Evolutionary conservation across 2,888 invertebrate genomes (phyloP).

Genomic region (Rhagium mordax): DNA sequence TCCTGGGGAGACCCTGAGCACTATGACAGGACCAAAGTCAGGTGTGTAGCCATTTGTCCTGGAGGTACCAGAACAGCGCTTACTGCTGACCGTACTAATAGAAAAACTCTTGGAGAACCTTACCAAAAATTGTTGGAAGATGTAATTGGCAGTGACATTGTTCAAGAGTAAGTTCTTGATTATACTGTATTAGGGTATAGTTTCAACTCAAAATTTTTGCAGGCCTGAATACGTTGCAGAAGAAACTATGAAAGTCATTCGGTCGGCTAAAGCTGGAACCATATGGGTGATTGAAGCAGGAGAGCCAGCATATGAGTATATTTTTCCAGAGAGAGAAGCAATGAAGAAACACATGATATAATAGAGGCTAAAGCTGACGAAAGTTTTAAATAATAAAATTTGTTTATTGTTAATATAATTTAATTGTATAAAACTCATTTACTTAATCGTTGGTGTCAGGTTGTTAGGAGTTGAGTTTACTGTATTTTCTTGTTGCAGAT

Average conservation of each 20-base stretch:
- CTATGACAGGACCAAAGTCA: constrained; percentile 69
- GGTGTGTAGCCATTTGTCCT: constrained; percentile 72
- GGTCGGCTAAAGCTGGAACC: constrained; percentile 68
- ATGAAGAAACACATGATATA: too few species aligned
- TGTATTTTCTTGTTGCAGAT: too few species aligned
- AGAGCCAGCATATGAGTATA: constrained; percentile 63
- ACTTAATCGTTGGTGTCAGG: too few species aligned
- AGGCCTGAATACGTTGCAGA: constrained; percentile 56
- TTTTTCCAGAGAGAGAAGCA: constrained; percentile 37
- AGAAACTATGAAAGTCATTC: constrained; percentile 58
- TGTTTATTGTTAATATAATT: too few species aligned
- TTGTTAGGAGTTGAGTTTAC: too few species aligned
- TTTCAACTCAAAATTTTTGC: too few species aligned
- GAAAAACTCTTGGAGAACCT: constrained; percentile 34
- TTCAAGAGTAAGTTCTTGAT: constrained; percentile 6
- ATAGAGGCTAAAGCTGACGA: too few species aligned
- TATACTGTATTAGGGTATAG: too few species aligned
- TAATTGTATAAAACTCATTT: too few species aligned
- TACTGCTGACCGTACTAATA: constrained; percentile 45
- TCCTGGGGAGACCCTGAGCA: constrained; percentile 46
- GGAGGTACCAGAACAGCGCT: constrained; percentile 70
- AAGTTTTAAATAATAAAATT: too few species aligned
- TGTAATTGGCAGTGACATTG: neutral
- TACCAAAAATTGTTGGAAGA: constrained; percentile 19
- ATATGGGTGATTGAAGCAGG: constrained; percentile 71